Evolutionary conservation across 2,888 invertebrate genomes (phyloP).

Genomic region (Lasioglossum figueresi): DNA sequence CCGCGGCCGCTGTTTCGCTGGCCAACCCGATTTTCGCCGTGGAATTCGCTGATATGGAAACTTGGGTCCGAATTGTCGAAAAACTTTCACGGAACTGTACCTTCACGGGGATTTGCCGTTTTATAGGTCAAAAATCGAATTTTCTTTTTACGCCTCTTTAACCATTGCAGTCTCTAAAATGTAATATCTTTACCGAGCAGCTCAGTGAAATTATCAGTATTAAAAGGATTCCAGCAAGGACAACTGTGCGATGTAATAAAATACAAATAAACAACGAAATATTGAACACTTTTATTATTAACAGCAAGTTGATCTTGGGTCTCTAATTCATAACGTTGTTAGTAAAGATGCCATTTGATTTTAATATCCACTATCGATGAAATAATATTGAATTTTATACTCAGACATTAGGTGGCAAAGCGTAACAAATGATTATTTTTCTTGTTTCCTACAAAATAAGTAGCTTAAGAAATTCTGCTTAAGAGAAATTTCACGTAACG

Average conservation of each 20-base stretch:
- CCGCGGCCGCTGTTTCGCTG: slow-evolving; percentile 13
- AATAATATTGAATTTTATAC: not conserved
- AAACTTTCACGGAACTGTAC: not conserved
- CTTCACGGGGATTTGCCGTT: not conserved
- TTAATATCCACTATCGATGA: no score
- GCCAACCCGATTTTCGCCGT: not conserved
- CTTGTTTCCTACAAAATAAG: not conserved
- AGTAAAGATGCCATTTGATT: not conserved
- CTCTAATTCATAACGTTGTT: no score
- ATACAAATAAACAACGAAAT: not conserved
- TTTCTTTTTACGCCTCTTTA: not conserved
- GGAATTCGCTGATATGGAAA: not conserved
- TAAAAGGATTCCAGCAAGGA: not conserved
- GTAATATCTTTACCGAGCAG: not conserved
- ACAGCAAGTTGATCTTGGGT: not conserved
- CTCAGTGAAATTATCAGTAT: not conserved
- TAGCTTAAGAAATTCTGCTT: not conserved
- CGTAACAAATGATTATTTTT: not conserved
- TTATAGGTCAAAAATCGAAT: not conserved
- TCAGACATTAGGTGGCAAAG: not conserved
- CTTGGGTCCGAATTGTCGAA: not conserved
- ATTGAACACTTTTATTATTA: not conserved
- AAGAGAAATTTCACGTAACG: not conserved
- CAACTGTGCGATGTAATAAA: not conserved
- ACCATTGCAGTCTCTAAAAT: not conserved